phyloP scores from a whole-genome alignment of 2,797 vertebrate genomes.

The Hapalemur alaotrensis region DNA sequence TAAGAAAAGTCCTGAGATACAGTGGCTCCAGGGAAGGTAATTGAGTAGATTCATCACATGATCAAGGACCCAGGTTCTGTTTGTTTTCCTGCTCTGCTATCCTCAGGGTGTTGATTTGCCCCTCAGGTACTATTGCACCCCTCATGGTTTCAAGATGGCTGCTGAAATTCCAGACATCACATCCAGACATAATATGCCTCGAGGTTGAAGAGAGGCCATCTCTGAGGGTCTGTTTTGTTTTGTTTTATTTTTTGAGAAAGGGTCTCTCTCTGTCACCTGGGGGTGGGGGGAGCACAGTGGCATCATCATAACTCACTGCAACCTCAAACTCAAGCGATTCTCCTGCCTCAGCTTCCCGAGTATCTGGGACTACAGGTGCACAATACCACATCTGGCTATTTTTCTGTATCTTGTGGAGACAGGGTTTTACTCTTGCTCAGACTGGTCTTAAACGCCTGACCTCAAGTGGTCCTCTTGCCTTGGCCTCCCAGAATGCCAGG shows the following conservation, averaged over 20 bases:
- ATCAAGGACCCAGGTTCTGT: background rate
- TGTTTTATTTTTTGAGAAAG: background rate
- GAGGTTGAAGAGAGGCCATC: background rate
- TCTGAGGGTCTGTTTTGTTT: background rate
- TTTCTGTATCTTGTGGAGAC: background rate
- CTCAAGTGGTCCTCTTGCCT: background rate
- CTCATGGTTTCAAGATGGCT: background rate
- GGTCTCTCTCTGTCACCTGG: background rate
- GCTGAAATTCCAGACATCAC: background rate
- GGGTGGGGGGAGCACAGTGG: background rate
- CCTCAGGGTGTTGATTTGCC: background rate
- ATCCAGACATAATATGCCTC: background rate
- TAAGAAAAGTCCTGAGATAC: background rate
- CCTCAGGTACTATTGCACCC: background rate
- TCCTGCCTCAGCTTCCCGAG: background rate
- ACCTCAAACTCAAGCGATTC: background rate
- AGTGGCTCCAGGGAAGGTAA: background rate
- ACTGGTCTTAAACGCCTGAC: background rate
- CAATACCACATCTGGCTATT: background rate
- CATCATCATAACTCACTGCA: background rate
- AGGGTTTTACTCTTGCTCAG: background rate
- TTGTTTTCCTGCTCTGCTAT: background rate
- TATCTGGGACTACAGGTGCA: background rate
- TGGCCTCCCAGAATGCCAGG: background rate
- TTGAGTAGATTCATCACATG: background rate